phyloP scores from a whole-genome alignment of 2,888 invertebrate species.

The Selenia dentaria region DNA sequence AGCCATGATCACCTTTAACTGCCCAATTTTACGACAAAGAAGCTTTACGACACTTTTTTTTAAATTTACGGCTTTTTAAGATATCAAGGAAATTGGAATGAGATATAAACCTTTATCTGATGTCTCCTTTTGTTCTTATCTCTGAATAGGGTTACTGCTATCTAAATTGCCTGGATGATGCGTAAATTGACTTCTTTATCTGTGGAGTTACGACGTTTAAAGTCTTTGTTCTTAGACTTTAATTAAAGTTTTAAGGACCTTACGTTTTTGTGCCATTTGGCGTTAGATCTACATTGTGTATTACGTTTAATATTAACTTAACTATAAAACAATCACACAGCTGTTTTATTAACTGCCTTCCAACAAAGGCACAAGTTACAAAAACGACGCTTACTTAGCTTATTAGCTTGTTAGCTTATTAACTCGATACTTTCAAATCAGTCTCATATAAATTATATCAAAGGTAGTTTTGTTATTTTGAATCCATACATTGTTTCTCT shows the following conservation, averaged over 20 bases:
- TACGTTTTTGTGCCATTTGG: background rate
- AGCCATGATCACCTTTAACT: constrained; percentile 29
- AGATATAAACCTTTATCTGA: constrained; percentile 28
- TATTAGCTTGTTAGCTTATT: too few relatives aligned
- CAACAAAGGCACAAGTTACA: too few relatives aligned
- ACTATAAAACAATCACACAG: too few relatives aligned
- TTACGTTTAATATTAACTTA: too few relatives aligned
- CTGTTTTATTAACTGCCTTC: too few relatives aligned
- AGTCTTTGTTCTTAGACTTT: constrained; percentile 18
- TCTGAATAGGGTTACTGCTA: constrained; percentile 27
- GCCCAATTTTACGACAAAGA: constrained; percentile 26
- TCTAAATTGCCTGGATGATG: constrained; percentile 31
- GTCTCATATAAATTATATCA: too few relatives aligned
- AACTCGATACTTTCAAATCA: too few relatives aligned
- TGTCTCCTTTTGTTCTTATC: constrained; percentile 30
- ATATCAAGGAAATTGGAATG: constrained; percentile 32
- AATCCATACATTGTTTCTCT: too few relatives aligned
- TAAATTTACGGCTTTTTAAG: constrained; percentile 31
- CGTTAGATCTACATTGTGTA: too few relatives aligned
- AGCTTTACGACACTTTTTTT: constrained; percentile 29
- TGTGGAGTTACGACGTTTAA: constrained; percentile 12
- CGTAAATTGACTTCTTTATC: constrained; percentile 23
- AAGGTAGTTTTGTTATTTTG: too few relatives aligned
- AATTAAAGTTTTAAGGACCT: constrained; percentile 17
- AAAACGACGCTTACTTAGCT: too few relatives aligned